These are phyloP conservation scores for Eretmodus cyanostictus DNA, from an alignment of 2,113 vertebrate genomes.

Conservation along the genomic window DNA sequence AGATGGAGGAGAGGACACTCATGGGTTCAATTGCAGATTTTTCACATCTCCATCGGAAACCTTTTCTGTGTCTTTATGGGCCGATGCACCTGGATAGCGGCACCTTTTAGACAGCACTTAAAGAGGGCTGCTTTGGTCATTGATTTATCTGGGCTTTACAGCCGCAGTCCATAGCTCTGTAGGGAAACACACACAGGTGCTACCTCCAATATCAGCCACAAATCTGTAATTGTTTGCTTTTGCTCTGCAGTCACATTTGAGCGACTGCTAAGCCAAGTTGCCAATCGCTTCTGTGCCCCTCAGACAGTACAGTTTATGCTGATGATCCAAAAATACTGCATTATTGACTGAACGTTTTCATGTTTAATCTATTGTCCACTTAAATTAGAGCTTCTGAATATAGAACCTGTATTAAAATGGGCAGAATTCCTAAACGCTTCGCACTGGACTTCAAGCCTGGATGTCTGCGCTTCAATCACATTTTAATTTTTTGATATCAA, in stretches of 20 bases:
- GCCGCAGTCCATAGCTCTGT: neutral
- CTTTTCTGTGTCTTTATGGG: neutral
- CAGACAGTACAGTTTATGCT: neutral
- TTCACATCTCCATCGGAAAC: neutral
- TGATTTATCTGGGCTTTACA: conserved; percentile 28
- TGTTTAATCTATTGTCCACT: neutral
- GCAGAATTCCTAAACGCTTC: neutral
- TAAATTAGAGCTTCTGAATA: neutral
- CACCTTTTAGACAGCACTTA: conserved; percentile 12
- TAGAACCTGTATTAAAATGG: neutral
- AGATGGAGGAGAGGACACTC: neutral
- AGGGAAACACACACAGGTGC: neutral
- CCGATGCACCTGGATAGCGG: neutral
- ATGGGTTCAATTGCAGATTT: neutral
- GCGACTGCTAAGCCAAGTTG: neutral
- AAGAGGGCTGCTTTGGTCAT: conserved; percentile 1
- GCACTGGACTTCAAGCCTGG: neutral
- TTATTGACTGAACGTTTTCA: neutral
- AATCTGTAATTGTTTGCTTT: conserved; percentile 1
- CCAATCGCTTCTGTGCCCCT: neutral
- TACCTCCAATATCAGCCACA: neutral
- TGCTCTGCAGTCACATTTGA: conserved; percentile 1
- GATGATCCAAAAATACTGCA: neutral
- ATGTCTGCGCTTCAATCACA: neutral
- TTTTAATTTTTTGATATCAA: neutral